Evolutionary conservation across 2,888 invertebrate genomes (phyloP), one percentile per base, ranked within the genome.

Genomic region (Stenurella melanura): DNA sequence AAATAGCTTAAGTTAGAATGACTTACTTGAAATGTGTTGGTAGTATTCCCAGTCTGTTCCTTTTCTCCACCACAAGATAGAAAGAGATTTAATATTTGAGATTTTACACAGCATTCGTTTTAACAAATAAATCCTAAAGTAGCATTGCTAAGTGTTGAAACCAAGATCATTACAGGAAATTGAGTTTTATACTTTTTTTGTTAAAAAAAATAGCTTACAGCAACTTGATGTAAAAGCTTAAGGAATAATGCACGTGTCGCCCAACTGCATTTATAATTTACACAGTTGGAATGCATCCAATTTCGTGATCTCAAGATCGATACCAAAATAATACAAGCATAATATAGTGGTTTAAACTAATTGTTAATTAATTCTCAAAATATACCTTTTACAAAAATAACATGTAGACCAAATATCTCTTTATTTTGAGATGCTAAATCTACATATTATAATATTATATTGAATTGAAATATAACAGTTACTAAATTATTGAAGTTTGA

Each of bases 1-100:
- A 70, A 75, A 75, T 75, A 54, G 75, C 61, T 63, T 61, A 70
- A 75, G 75, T 70, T 70, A 30, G 69, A 75, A 74, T 74, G 74
- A 68, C 74, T 74, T 60, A 66, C 73, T 73, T 50, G 64, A 30
- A 73, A 66, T 64, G 66, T 68, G 68, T 67, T 38, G n/a, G n/a
- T 58, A 34, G 58, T 58, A 19, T 70, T 30, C 56, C 68, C n/a
- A 26, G 38, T 68, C n/a, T 68, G 30, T 70, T 58, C 38, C 69
- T 38, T 58, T 38, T n/a, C 58, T 42, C 4, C 12, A n/a, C 50
- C 15, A 26, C 63, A 30, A 63, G 34, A 63, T 34, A 34, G 21
- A 58, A 58, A 58, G 58, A 58, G 58, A 58, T 58, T 58, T 19
- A 58, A 58, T 58, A 58, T 58, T 58, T 21, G 21, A 58, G 19